A percentile compares a stretch with the other conserved stretches of the same genome.
Evolutionary conservation across 2,888 invertebrate genomes (phyloP).

Genomic region (Sphaeridia pumilis): DNA sequence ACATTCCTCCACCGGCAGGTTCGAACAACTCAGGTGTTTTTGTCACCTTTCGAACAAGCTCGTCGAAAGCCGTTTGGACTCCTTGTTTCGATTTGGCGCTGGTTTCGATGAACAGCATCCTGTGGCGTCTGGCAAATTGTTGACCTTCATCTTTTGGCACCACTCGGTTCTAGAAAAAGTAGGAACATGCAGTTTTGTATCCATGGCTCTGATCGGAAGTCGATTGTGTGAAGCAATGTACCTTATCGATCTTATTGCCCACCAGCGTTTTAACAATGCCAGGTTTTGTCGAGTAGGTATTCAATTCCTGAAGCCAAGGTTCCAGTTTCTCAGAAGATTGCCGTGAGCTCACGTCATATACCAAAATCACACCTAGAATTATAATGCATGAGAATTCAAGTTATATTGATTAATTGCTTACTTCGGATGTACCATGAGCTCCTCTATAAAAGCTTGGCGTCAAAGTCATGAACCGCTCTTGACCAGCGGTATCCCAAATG

Average conservation of each 20-base stretch:
- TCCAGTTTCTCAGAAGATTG: slow-evolving; percentile 70
- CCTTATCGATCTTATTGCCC: slow-evolving; percentile 95
- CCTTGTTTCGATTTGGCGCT: slow-evolving; percentile 92
- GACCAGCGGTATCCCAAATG: slow-evolving; percentile 67
- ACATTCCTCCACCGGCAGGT: not conserved
- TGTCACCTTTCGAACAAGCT: slow-evolving; percentile 95
- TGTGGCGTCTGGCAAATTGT: slow-evolving; percentile 87
- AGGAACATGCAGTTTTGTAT: too few relatives aligned
- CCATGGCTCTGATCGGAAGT: too few relatives aligned
- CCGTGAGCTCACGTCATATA: slow-evolving; percentile 86
- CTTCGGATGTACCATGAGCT: slow-evolving; percentile 69
- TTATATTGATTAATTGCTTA: too few relatives aligned
- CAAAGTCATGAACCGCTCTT: slow-evolving; percentile 83
- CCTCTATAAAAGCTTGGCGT: slow-evolving; percentile 92
- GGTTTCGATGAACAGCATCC: slow-evolving; percentile 92
- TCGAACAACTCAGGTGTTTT: slow-evolving; percentile 77
- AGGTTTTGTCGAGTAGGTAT: slow-evolving; percentile 86
- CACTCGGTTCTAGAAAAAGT: slow-evolving; percentile 59
- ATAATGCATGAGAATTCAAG: too few relatives aligned
- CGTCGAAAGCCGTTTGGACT: slow-evolving; percentile 90
- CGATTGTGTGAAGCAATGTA: too few relatives aligned
- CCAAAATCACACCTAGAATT: slow-evolving; percentile 58
- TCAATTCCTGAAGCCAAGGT: slow-evolving; percentile 91
- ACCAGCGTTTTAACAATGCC: slow-evolving; percentile 94
- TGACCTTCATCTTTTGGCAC: slow-evolving; percentile 85